phyloP scores from a whole-genome alignment of 2,797 vertebrate genomes.

The Enteromius afrohamiltoni region DNA sequence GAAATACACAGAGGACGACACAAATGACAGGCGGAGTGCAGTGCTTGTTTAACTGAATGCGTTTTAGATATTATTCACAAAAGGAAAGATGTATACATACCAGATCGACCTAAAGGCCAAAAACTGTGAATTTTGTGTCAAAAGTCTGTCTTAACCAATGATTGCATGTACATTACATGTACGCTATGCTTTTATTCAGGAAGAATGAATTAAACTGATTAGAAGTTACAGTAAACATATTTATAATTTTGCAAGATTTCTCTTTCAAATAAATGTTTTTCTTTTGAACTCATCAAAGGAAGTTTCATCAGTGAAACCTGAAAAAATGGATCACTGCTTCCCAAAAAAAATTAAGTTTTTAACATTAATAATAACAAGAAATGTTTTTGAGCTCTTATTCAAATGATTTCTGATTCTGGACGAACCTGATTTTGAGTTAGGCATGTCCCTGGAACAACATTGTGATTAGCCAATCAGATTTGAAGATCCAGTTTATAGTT shows the following conservation, averaged over 20 bases:
- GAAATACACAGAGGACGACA: not conserved
- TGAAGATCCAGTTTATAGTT: too few species aligned
- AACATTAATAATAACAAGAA: not conserved
- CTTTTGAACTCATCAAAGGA: not conserved
- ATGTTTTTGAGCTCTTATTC: not conserved
- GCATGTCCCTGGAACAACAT: too few species aligned
- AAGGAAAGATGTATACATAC: not conserved
- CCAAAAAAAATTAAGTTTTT: not conserved
- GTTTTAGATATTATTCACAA: constrained; percentile 9
- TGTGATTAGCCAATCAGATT: too few species aligned
- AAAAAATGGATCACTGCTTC: not conserved
- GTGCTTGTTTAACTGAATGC: constrained; percentile 8
- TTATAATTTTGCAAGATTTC: not conserved
- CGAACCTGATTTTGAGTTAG: too few species aligned
- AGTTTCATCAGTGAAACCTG: not conserved
- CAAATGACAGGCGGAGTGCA: not conserved
- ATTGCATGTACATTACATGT: not conserved
- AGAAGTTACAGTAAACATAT: not conserved
- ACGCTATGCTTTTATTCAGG: not conserved
- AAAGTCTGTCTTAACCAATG: not conserved
- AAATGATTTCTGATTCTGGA: not conserved
- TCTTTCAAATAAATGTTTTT: not conserved
- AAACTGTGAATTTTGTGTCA: not conserved
- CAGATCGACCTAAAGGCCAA: not conserved
- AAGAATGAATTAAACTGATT: not conserved